Conservation (phyloP, 2,888 invertebrate species). For the Phytoseiulus persimilis region DNA sequence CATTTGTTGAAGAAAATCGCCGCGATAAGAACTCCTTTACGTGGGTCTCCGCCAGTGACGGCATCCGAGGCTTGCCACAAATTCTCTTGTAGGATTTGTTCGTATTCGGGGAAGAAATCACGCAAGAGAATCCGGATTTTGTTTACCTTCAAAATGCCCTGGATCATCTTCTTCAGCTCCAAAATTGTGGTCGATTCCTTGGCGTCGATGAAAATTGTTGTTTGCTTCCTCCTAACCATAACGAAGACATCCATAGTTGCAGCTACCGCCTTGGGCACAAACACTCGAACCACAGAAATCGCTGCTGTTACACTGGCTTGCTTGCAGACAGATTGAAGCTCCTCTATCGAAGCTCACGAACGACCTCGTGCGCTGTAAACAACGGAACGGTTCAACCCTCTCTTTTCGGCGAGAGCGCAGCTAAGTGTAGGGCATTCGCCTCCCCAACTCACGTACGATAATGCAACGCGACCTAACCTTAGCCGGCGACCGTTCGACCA, state of each 20-base stretch:
- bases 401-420: background rate
- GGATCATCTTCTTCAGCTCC: constrained; percentile 92
- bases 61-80: no score
- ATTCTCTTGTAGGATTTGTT: no score
- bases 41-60: no score
- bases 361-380: background rate
- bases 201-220: constrained; percentile 93
- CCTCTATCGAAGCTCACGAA: background rate
- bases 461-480: background rate
- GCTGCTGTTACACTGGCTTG: background rate
- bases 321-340: background rate
- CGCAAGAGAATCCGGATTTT: background rate
- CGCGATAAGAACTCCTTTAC: no score
- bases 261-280: background rate
- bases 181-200: constrained; percentile 87
- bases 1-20: no score
- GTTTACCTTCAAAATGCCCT: constrained; percentile 62
- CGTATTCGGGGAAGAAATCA: background rate
- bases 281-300: background rate
- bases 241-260: constrained; percentile 76
- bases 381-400: background rate
- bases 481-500: background rate
- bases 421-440: background rate
- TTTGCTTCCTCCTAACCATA: constrained; percentile 92
- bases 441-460: background rate